phyloP scores from a whole-genome alignment of 2,797 vertebrate species.

The Myotis vivesi region DNA sequence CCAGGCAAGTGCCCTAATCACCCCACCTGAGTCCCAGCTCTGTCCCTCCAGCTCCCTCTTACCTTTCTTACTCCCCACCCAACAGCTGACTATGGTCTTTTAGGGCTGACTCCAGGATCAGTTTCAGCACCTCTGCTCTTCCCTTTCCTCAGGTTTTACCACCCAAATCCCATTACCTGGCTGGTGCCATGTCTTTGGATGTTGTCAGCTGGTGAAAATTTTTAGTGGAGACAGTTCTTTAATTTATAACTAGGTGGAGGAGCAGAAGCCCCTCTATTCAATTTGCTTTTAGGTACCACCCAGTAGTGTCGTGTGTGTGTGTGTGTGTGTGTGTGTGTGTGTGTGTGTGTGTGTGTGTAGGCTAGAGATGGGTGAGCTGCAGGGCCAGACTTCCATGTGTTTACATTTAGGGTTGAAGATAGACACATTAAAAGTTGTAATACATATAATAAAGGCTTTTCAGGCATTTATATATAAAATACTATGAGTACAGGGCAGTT shows the following conservation, averaged over 20 bases:
- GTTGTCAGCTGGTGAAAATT: background rate
- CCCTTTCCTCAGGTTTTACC: background rate
- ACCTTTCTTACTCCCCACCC: background rate
- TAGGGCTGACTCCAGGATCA: background rate
- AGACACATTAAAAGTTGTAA: background rate
- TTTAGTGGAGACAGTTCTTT: background rate
- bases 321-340: background rate
- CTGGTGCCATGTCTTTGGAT: background rate
- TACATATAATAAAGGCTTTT: background rate
- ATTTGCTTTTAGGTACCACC: background rate
- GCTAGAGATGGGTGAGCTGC: background rate
- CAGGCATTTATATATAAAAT: background rate
- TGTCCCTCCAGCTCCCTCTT: background rate
- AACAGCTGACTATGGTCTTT: background rate
- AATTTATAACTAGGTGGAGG: background rate
- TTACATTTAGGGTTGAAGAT: background rate
- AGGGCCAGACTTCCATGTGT: background rate
- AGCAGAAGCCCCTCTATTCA: background rate
- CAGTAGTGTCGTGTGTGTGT: too few species aligned
- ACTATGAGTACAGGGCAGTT: background rate
- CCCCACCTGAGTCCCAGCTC: fast-evolving
- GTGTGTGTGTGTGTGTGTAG: background rate
- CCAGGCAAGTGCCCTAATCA: background rate
- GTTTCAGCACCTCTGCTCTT: background rate
- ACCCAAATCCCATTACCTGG: fast-evolving